Evolutionary conservation across 2,888 invertebrate genomes (phyloP).

Genomic region (Nemapogon koenigi): DNA sequence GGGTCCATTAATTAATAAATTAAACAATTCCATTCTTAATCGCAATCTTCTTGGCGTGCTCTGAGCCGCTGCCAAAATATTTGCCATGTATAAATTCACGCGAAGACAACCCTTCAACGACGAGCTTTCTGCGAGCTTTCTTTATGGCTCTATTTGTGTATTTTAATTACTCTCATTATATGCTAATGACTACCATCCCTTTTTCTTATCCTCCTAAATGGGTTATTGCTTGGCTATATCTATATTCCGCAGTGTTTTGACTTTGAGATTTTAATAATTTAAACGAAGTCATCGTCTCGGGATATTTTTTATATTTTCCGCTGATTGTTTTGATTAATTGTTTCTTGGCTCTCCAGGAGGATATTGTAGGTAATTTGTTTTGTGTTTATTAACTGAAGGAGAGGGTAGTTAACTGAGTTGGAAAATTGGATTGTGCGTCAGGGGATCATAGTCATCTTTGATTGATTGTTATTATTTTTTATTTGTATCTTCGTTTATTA

Average conservation of each 20-base stretch:
- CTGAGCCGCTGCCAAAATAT: slow-evolving; percentile 56
- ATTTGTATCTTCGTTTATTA: too few relatives aligned
- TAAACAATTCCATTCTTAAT: slow-evolving; percentile 58
- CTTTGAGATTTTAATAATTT: slow-evolving; percentile 60
- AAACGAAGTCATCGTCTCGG: slow-evolving; percentile 31
- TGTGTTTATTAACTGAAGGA: slow-evolving; percentile 52
- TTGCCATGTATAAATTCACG: slow-evolving; percentile 61
- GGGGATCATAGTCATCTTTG: slow-evolving; percentile 4
- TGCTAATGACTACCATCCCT: slow-evolving; percentile 66
- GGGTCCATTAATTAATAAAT: slow-evolving; percentile 62
- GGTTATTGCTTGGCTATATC: slow-evolving; percentile 61
- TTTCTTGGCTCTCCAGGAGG: slow-evolving; percentile 34
- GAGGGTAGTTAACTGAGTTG: slow-evolving; percentile 46
- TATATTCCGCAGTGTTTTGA: slow-evolving; percentile 46
- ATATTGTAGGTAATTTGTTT: slow-evolving; percentile 52
- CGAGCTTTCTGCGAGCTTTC: slow-evolving; percentile 58
- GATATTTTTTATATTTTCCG: slow-evolving; percentile 38
- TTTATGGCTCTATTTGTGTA: slow-evolving; percentile 74
- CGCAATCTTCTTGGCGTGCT: slow-evolving; percentile 30
- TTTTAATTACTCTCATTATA: slow-evolving; percentile 77
- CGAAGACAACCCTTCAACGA: slow-evolving; percentile 62
- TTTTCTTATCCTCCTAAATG: slow-evolving; percentile 65
- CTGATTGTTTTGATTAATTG: slow-evolving; percentile 55
- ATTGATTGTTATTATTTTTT: slow-evolving; percentile 7
- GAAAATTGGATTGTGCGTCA: slow-evolving; percentile 27